Evolutionary conservation across 2,113 vertebrate species (phyloP).

Genomic region (Clarias gariepinus): DNA sequence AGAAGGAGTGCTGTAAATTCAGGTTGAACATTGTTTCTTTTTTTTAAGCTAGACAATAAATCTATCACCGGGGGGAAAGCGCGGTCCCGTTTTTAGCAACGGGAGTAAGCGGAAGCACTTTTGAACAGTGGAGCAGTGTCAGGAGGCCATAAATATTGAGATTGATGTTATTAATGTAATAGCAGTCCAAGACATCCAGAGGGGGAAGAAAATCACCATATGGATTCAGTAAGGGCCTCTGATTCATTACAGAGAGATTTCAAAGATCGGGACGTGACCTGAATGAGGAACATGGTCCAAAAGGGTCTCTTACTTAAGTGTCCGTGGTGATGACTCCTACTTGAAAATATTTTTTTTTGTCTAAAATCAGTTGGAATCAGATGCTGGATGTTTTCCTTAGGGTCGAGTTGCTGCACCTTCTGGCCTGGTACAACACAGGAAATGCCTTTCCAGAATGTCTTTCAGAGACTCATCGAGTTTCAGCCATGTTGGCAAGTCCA

Average conservation of each 20-base stretch:
- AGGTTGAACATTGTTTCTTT: neutral
- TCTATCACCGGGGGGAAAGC: neutral
- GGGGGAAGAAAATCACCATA: neutral
- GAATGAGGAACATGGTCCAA: neutral
- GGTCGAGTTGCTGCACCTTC: slow-evolving; percentile 9
- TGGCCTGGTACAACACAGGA: neutral
- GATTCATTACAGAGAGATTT: neutral
- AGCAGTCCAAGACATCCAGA: slow-evolving; percentile 37
- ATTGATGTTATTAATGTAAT: slow-evolving; percentile 61
- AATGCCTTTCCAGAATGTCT: slow-evolving; percentile 28
- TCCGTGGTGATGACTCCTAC: neutral
- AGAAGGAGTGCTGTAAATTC: neutral
- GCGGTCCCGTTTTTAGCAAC: slow-evolving; percentile 8
- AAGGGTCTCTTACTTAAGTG: neutral
- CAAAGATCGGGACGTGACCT: neutral
- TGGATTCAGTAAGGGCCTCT: slow-evolving; percentile 7
- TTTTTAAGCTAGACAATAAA: neutral
- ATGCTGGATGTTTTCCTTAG: neutral
- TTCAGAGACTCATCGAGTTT: slow-evolving; percentile 36
- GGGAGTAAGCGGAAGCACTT: neutral
- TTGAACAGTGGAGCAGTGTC: slow-evolving; percentile 36
- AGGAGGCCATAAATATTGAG: slow-evolving; percentile 54
- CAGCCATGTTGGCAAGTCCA: slow-evolving; percentile 25
- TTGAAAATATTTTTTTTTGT: neutral
- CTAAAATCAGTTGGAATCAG: neutral